A percentile compares a stretch with the other conserved stretches of the same genome.
These are phyloP conservation scores for Apeltes quadracus DNA, from an alignment of 2,113 vertebrate genomes.

Conservation along the genomic window DNA sequence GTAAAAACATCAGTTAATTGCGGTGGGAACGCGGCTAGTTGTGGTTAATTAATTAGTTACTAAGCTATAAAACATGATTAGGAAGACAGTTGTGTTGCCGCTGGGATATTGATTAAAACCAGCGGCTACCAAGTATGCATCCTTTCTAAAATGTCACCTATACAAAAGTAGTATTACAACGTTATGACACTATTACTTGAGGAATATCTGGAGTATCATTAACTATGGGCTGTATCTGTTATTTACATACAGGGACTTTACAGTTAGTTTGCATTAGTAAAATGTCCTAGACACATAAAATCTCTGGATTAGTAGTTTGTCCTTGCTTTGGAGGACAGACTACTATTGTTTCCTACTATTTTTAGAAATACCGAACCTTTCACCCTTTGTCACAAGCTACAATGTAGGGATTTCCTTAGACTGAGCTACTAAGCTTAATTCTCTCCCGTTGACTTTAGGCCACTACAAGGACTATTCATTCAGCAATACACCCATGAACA, in stretches of 20 bases:
- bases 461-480: conserved; percentile 1
- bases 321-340: not conserved
- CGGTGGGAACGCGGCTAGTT: too few species aligned
- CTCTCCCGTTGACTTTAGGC: not conserved
- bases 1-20: not conserved
- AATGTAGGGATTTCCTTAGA: conserved; percentile 76
- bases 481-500: conserved; percentile 25
- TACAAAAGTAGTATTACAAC: not conserved
- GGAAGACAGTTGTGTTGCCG: not conserved
- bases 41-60: not conserved
- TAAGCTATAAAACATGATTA: not conserved
- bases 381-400: conserved; percentile 60
- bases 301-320: too few species aligned
- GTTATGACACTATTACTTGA: not conserved
- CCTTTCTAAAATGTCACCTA: not conserved
- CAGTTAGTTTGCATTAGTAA: not conserved
- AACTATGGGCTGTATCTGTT: not conserved
- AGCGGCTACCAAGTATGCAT: not conserved
- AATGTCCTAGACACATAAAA: conserved; percentile 2
- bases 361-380: conserved; percentile 49
- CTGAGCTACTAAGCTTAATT: conserved; percentile 33
- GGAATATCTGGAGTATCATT: not conserved
- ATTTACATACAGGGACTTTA: not conserved
- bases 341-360: conserved; percentile 38
- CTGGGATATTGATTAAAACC: not conserved